phyloP scores from a whole-genome alignment of 2,113 vertebrate genomes.

The Steatornis caripensis region DNA sequence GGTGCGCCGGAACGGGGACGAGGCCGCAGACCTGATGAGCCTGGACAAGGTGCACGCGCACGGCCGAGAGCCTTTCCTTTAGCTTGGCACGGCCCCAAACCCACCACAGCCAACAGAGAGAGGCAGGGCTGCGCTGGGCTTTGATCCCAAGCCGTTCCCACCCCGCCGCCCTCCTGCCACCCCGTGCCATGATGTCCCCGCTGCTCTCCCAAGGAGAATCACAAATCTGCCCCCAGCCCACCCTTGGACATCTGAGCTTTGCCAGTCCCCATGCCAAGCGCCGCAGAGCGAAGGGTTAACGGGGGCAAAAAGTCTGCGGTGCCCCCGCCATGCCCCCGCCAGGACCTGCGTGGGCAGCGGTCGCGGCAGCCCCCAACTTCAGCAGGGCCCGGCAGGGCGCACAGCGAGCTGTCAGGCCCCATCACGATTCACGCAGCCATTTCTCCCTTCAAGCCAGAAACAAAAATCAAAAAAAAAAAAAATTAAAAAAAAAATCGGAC shows the following conservation, averaged over 20 bases:
- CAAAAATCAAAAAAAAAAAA: neutral
- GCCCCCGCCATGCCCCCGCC: rapidly evolving
- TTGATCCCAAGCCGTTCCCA: neutral
- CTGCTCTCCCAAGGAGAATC: neutral
- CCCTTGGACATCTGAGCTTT: neutral
- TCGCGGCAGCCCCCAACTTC: neutral
- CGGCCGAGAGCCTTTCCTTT: neutral
- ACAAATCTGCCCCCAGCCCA: neutral
- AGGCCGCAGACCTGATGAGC: neutral
- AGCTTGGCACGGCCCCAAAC: neutral
- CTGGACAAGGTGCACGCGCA: neutral
- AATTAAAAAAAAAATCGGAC: neutral
- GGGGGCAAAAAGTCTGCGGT: neutral
- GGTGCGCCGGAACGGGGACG: neutral
- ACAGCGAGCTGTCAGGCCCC: neutral
- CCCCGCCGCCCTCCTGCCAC: neutral
- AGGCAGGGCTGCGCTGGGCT: neutral
- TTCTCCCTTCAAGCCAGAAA: neutral
- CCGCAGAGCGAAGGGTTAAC: neutral
- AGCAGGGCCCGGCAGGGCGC: neutral
- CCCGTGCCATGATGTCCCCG: too few relatives aligned
- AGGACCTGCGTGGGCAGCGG: neutral
- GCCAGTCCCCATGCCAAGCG: neutral
- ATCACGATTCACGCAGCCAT: neutral
- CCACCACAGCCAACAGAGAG: neutral